Base-by-base conservation (phyloP, 1,140 invertebrate genomes). In the Lucilia cuprina region DNA sequence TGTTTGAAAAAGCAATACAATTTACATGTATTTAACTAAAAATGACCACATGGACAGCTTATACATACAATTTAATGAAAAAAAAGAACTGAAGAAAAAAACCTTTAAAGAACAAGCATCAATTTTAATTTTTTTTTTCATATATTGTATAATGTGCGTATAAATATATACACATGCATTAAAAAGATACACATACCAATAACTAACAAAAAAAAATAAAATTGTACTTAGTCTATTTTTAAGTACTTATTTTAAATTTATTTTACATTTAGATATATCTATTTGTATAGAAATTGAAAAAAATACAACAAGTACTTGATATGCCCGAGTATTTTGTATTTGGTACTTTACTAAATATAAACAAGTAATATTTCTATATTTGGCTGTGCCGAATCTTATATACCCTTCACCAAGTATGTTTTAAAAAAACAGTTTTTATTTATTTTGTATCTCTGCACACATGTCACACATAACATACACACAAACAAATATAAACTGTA, bases 41-140 rank as follows among this genome's bases (percentile, higher is more conserved):
- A 70, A 70, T 70, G 19, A 70, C 65, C 65, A 70, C 65, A 70
- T 70, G 65, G 65, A 70, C n/a, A 70, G 65, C 19, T 70, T 60
- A 7, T 21, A 70, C 50, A 55, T 13, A 14, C 9, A 55, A 55
- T 49, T 49, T 49, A 49, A 12, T 49, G 4, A 12, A 55, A 55
- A 41, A 41, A 41, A 41, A 41, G 10, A 41, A 41, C 2, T 3
- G 7, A 41, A 41, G 7, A 5, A 41, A 41, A 41, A 41, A 41
- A 41, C 41, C 5, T 41, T 41, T 41, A 41, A 10, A 41, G 41
- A 41, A 41, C 41, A 41, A 41, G 41, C 41, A 41, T 41, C 41
- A 41, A 41, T 41, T 41, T 41, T 41, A 41, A 41, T 41, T 41
- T 41, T 41, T n/a, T 5, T 55, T 55, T 17, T 55, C 50, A 55